Percentiles rank a stretch among this genome's conserved stretches.
These are phyloP conservation scores for Hirtodrosophila cameraria DNA, from an alignment of 2,888 invertebrate genomes.

Conservation along the genomic window DNA sequence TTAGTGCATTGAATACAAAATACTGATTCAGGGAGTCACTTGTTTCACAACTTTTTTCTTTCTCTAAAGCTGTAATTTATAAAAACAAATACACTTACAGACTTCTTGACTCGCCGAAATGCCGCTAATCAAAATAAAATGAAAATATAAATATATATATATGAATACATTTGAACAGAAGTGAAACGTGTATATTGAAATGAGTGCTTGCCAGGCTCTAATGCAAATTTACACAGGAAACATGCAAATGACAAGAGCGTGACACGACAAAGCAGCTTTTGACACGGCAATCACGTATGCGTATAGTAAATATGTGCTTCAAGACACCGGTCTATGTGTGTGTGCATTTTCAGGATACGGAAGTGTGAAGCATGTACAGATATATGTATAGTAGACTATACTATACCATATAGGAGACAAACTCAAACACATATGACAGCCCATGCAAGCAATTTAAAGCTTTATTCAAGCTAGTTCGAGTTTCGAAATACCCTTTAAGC, in stretches of 20 bases:
- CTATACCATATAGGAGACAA: conserved; percentile 24
- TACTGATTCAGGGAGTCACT: too few species aligned
- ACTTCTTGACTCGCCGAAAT: too few species aligned
- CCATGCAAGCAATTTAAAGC: conserved; percentile 4
- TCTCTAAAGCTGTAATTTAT: too few species aligned
- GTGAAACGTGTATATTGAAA: conserved; percentile 33
- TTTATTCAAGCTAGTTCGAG: not conserved
- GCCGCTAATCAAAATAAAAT: too few species aligned
- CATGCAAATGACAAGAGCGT: conserved; percentile 44
- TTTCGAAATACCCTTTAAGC: not conserved
- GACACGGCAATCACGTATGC: conserved; percentile 16
- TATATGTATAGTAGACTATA: not conserved
- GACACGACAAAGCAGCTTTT: conserved; percentile 13
- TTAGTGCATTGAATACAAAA: too few species aligned
- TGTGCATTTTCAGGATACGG: conserved; percentile 46
- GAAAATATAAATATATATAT: too few species aligned
- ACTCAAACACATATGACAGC: conserved; percentile 13
- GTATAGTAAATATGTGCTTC: conserved; percentile 4
- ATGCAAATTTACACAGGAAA: conserved; percentile 70
- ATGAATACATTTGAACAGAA: conserved; percentile 8
- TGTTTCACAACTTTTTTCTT: too few species aligned
- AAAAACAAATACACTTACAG: too few species aligned
- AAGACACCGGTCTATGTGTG: not conserved
- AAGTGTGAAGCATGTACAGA: conserved; percentile 47
- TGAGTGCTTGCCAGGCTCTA: conserved; percentile 32